These are phyloP conservation scores for Amphibalanus amphitrite DNA, from an alignment of 1,140 invertebrate species.

Conservation along the genomic window DNA sequence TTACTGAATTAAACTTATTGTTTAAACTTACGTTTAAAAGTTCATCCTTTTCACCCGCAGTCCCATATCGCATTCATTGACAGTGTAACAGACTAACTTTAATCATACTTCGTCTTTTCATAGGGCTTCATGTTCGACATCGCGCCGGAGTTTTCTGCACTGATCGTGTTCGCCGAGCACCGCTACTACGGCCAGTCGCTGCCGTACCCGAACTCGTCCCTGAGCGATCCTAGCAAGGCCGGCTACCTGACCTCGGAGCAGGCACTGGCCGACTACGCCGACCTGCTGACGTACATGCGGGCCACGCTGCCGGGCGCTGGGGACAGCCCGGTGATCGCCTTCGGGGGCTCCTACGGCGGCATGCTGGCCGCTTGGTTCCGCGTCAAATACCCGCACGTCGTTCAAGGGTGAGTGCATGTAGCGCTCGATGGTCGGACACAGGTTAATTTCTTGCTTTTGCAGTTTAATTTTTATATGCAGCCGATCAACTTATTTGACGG, in stretches of 20 bases:
- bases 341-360: slow-evolving; percentile 82
- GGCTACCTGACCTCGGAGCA: slow-evolving; percentile 82
- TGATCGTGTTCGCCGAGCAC: slow-evolving; percentile 87
- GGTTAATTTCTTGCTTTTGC: too few relatives aligned
- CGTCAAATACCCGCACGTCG: slow-evolving; percentile 85
- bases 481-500: too few relatives aligned
- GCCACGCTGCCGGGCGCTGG: slow-evolving; percentile 27
- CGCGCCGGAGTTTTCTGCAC: slow-evolving; percentile 56
- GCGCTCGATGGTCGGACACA: too few relatives aligned
- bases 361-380: slow-evolving; percentile 92
- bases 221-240: too few relatives aligned
- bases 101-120: slow-evolving; percentile 13
- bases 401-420: slow-evolving; percentile 44
- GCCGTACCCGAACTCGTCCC: slow-evolving; percentile 64
- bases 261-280: slow-evolving; percentile 83
- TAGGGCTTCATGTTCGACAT: slow-evolving; percentile 88
- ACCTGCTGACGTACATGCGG: slow-evolving; percentile 51
- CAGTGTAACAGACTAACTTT: too few relatives aligned
- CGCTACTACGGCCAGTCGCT: slow-evolving; percentile 83
- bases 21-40: too few relatives aligned
- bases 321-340: slow-evolving; percentile 61
- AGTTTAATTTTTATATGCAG: too few relatives aligned
- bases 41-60: too few relatives aligned
- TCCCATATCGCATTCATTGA: too few relatives aligned
- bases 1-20: too few relatives aligned